Conservation (phyloP, 35 echinoderm and acorn worm species). For the Apostichopus parvimensis region DNA sequence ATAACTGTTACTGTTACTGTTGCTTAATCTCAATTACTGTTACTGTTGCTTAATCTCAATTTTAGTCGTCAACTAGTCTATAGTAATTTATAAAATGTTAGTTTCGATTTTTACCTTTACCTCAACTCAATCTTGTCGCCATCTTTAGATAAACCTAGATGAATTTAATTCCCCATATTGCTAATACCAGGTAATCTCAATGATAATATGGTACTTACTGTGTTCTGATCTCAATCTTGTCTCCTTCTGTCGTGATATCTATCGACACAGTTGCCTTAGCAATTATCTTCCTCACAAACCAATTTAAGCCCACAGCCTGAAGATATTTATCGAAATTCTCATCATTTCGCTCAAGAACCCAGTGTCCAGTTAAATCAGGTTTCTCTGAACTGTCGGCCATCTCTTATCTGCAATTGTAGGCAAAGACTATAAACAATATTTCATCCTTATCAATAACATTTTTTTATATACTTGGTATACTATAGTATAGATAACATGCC, state of each 20-base stretch:
- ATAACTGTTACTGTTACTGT: no score
- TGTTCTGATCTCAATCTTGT: conserved; percentile 37
- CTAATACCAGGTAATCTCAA: no score
- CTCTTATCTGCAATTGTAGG: conserved; percentile 4
- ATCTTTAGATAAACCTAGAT: no score
- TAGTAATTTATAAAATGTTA: no score
- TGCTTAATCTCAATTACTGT: no score
- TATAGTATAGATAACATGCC: no score
- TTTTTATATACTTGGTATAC: no score
- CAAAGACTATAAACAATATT: not conserved
- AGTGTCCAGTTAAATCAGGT: conserved; percentile 46
- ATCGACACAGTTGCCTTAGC: not conserved
- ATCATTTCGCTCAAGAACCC: conserved; percentile 46
- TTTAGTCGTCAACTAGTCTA: no score
- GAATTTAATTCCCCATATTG: no score
- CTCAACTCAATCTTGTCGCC: no score
- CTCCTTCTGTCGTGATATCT: conserved; percentile 22
- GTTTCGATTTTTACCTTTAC: no score
- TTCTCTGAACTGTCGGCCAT: conserved; percentile 18
- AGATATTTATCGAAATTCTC: conserved; percentile 54
- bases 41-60: no score
- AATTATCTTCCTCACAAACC: conserved; percentile 56
- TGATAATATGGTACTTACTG: conserved; percentile 14
- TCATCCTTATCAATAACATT: not conserved
- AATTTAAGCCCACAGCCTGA: conserved; percentile 5